These are phyloP conservation scores for Philopedon plagiatum DNA, from an alignment of 2,888 invertebrate species.

Conservation along the genomic window DNA sequence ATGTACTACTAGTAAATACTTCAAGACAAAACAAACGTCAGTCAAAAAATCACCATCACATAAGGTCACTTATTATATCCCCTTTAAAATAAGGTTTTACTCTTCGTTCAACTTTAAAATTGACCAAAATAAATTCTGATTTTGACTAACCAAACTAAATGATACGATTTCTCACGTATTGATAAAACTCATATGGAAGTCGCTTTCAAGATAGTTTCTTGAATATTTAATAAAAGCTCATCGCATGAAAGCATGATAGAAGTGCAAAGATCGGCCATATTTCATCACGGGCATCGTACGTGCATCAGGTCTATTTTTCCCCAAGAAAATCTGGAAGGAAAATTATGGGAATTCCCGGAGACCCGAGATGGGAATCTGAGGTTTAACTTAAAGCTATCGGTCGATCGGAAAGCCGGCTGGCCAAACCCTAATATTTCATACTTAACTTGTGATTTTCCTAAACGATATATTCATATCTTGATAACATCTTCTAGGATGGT, in stretches of 20 bases:
- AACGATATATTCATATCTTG: conserved; percentile 42
- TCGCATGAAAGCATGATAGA: conserved; percentile 34
- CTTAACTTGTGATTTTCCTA: conserved; percentile 43
- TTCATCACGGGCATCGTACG: conserved; percentile 20
- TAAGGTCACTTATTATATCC: no score
- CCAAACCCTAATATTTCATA: conserved; percentile 42
- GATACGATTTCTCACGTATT: conserved; percentile 24
- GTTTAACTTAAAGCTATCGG: conserved; percentile 35
- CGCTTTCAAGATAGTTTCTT: conserved; percentile 25
- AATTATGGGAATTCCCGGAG: conserved; percentile 26
- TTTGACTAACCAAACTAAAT: neutral
- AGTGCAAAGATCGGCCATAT: conserved; percentile 17
- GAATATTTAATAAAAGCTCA: conserved; percentile 39
- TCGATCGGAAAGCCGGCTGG: conserved; percentile 38
- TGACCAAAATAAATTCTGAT: neutral
- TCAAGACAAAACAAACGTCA: no score
- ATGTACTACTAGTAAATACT: no score
- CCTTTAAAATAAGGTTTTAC: no score
- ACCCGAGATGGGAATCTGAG: conserved; percentile 30
- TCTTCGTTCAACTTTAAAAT: neutral
- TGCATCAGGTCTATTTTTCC: conserved; percentile 32
- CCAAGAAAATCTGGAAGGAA: conserved; percentile 29
- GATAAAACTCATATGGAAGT: conserved; percentile 25
- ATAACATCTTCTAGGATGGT: conserved; percentile 28
- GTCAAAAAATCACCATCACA: no score